phyloP scores from a whole-genome alignment of 2,888 invertebrate genomes.

The Acleris emargana region DNA sequence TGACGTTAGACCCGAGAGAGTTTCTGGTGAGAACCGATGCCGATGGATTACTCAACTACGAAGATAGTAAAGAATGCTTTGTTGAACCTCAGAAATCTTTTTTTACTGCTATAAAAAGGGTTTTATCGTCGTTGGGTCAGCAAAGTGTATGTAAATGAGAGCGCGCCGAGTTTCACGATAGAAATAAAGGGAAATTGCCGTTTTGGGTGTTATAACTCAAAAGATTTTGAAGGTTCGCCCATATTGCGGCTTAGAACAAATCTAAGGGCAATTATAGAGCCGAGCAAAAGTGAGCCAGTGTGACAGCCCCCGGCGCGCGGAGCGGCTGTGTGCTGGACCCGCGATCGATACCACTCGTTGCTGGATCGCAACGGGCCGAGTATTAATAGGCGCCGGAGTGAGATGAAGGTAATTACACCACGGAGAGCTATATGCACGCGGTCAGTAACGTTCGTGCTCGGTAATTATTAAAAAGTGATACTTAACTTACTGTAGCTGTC shows the following conservation, averaged over 20 bases:
- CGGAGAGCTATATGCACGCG: constrained; percentile 6
- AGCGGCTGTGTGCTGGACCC: constrained; percentile 24
- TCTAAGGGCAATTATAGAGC: constrained; percentile 28
- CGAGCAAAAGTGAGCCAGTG: constrained; percentile 8
- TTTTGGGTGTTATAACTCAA: constrained; percentile 60
- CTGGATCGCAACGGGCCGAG: constrained; percentile 31
- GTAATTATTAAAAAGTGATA: constrained; percentile 16
- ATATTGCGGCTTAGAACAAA: constrained; percentile 38
- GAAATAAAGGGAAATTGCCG: constrained; percentile 67
- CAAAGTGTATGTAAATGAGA: constrained; percentile 79
- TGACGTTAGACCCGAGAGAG: constrained; percentile 10
- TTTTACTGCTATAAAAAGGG: constrained; percentile 73
- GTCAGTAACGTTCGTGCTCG: constrained; percentile 1
- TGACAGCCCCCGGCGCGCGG: constrained; percentile 16
- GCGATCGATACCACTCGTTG: constrained; percentile 32
- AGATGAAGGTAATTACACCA: constrained; percentile 20
- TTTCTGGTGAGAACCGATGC: constrained; percentile 24
- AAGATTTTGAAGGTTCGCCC: constrained; percentile 45
- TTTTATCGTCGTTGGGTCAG: constrained; percentile 78
- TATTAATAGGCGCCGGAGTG: constrained; percentile 27
- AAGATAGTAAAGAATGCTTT: constrained; percentile 55
- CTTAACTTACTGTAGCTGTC: background rate
- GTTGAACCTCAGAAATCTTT: constrained; percentile 69
- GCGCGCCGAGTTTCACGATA: constrained; percentile 59
- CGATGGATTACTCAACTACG: constrained; percentile 33